Percentiles rank a stretch among this genome's conserved stretches.
These are phyloP conservation scores for Zosterops borbonicus DNA, from an alignment of 2,113 vertebrate genomes.

Conservation along the genomic window DNA sequence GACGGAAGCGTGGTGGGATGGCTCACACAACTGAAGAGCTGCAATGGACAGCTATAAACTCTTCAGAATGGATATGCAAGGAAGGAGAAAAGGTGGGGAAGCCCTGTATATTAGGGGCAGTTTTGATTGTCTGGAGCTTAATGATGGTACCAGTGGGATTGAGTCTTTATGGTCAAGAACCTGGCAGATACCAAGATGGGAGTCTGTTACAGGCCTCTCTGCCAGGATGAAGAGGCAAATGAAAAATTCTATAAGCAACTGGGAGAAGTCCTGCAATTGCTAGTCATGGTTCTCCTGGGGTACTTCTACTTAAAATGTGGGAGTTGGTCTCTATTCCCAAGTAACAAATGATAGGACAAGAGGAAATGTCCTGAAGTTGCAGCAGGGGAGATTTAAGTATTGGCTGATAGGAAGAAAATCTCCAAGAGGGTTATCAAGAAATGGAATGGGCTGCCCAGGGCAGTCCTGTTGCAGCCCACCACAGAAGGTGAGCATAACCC, in stretches of 20 bases:
- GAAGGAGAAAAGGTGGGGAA: not conserved
- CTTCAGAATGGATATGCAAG: not conserved
- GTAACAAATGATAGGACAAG: not conserved
- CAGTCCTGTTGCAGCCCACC: not conserved
- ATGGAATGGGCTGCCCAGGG: not conserved
- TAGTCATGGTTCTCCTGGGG: not conserved
- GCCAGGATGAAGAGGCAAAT: not conserved
- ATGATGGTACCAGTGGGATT: not conserved
- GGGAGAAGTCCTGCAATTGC: not conserved
- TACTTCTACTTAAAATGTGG: not conserved
- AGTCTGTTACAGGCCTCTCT: not conserved
- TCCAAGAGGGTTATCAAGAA: not conserved
- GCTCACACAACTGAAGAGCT: not conserved
- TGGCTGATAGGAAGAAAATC: not conserved
- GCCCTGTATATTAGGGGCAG: not conserved
- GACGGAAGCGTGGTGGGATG: not conserved
- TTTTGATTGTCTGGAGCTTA: not conserved
- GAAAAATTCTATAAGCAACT: not conserved
- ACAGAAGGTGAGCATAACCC: not conserved
- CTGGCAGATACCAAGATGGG: not conserved
- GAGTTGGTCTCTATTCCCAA: not conserved
- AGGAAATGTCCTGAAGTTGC: not conserved
- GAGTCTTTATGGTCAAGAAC: not conserved
- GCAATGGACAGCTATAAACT: not conserved
- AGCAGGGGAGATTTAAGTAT: not conserved